phyloP scores from a whole-genome alignment of 2,888 invertebrate species.

The Notodromas monacha region DNA sequence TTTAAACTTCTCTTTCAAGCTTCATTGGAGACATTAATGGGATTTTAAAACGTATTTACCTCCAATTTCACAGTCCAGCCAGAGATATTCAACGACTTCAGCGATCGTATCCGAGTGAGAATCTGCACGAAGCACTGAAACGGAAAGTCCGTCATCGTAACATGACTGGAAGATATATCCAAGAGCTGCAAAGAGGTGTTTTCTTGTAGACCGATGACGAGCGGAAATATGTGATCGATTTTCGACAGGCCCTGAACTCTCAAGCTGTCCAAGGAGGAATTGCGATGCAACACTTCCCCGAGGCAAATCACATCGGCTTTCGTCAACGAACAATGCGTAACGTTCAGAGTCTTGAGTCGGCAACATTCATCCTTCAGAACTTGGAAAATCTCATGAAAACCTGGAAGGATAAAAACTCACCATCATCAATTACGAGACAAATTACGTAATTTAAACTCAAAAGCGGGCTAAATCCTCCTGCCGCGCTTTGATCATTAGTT shows the following conservation, averaged over 20 bases:
- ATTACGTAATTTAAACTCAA: too few relatives aligned
- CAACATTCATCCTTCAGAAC: slow-evolving; percentile 20
- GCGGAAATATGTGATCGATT: slow-evolving; percentile 22
- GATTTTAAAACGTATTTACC: too few relatives aligned
- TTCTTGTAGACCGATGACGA: slow-evolving; percentile 22
- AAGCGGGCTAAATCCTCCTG: too few relatives aligned
- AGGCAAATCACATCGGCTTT: slow-evolving; percentile 23
- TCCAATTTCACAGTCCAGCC: slow-evolving; percentile 25
- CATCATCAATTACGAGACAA: too few relatives aligned
- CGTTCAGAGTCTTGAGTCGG: slow-evolving; percentile 22
- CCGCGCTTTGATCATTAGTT: too few relatives aligned
- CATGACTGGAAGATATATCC: slow-evolving; percentile 21
- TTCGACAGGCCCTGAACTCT: slow-evolving; percentile 22
- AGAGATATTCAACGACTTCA: slow-evolving; percentile 21
- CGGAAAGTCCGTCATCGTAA: slow-evolving; percentile 21
- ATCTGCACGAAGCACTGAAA: slow-evolving; percentile 19
- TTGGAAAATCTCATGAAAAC: slow-evolving; percentile 19
- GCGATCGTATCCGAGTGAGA: slow-evolving; percentile 18
- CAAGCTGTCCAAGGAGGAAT: slow-evolving; percentile 21
- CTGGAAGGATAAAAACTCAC: too few relatives aligned
- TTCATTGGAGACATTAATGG: too few relatives aligned
- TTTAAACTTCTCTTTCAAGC: too few relatives aligned
- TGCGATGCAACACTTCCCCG: slow-evolving; percentile 22
- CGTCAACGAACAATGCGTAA: slow-evolving; percentile 22
- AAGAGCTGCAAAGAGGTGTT: slow-evolving; percentile 21